Percentiles rank a stretch among this genome's conserved stretches.
Evolutionary conservation across 2,113 vertebrate genomes (phyloP).

Genomic region (Bagarius yarrelli): DNA sequence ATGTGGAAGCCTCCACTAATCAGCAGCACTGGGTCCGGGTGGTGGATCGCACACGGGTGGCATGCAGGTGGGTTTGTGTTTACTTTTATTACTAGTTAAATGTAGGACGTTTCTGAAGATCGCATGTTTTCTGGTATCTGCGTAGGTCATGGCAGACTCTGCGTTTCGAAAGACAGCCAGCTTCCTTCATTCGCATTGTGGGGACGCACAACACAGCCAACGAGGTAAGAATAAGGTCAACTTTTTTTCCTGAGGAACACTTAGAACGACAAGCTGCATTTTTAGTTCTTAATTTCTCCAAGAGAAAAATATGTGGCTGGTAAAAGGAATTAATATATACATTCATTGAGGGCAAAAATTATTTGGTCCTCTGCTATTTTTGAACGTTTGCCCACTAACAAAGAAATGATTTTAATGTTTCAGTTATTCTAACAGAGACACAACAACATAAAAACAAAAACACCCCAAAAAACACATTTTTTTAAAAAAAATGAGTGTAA

Average conservation of each 20-base stretch:
- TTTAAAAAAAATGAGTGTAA: too few relatives aligned
- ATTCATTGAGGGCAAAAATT: neutral
- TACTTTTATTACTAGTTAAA: neutral
- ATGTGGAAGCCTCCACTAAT: slow-evolving; percentile 90
- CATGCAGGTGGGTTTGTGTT: slow-evolving; percentile 82
- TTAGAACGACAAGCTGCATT: neutral
- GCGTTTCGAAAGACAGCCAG: slow-evolving; percentile 86
- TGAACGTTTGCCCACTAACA: too few relatives aligned
- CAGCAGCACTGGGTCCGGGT: slow-evolving; percentile 96
- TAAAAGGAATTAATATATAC: neutral
- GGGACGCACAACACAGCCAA: slow-evolving; percentile 98
- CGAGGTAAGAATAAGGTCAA: slow-evolving; percentile 75
- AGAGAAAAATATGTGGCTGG: neutral
- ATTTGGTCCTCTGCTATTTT: too few relatives aligned
- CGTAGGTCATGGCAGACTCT: slow-evolving; percentile 93
- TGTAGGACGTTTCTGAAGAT: neutral
- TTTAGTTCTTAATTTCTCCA: neutral
- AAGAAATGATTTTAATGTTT: too few relatives aligned
- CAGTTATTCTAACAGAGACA: too few relatives aligned
- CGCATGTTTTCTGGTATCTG: neutral
- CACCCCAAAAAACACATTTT: too few relatives aligned
- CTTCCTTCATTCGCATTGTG: slow-evolving; percentile 94
- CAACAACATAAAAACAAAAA: too few relatives aligned
- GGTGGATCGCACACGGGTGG: slow-evolving; percentile 84
- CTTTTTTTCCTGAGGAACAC: neutral